These are phyloP conservation scores for Malaclemys terrapin DNA, from an alignment of 2,113 vertebrate species.

Conservation along the genomic window DNA sequence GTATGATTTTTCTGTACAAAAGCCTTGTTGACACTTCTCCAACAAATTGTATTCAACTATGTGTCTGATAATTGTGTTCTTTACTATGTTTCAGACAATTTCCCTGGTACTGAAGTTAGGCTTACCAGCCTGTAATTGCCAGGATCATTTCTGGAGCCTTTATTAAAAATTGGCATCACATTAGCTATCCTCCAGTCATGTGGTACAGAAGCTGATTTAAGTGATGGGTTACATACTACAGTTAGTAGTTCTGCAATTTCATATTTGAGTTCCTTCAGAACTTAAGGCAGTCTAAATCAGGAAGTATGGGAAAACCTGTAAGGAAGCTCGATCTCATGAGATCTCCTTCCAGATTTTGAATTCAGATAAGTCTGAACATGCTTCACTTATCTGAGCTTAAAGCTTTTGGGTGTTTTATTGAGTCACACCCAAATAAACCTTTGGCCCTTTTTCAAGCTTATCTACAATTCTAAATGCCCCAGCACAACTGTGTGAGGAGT, in stretches of 20 bases:
- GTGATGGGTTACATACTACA: background rate
- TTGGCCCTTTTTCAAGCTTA: background rate
- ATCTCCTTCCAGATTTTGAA: background rate
- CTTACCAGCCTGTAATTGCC: background rate
- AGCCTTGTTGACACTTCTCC: too few species aligned
- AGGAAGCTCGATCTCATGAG: background rate
- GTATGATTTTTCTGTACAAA: too few species aligned
- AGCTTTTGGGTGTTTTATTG: background rate
- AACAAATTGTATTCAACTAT: background rate
- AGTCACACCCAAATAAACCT: background rate
- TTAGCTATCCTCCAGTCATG: background rate
- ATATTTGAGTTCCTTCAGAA: background rate
- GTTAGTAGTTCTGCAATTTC: background rate
- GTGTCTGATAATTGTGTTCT: background rate
- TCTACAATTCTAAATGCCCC: background rate
- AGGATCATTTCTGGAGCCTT: background rate
- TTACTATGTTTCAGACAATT: background rate
- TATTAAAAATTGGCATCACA: background rate
- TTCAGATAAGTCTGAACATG: background rate
- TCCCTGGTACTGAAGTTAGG: background rate
- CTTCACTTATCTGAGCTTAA: background rate
- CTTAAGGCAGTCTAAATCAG: background rate
- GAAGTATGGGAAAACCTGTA: background rate
- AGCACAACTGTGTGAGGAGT: background rate
- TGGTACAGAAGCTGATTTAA: background rate